Evolutionary conservation across 1,140 invertebrate genomes (phyloP), one percentile per base, ranked within the genome.

Genomic region (Orchestia grillus): DNA sequence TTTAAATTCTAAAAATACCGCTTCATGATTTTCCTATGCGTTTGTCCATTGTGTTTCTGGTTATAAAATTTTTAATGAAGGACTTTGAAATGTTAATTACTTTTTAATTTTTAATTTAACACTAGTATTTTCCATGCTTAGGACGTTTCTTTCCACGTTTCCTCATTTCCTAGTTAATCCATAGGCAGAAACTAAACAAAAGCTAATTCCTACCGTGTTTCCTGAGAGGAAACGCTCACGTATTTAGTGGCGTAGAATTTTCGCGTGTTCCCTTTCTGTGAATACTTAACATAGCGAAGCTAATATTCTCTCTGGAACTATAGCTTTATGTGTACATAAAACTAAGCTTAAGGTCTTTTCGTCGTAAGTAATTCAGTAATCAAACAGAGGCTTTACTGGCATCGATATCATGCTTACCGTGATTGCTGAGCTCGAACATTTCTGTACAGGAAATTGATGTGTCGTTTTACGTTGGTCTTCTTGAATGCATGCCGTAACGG

Each of bases 331-430:
- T 94, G 92, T 94, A 94, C 28, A 94, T 94, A 94, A 40, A 47
- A 45, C 43, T 94, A 45, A 45, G 15, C 40, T 45, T 94, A 45
- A 94, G 44, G 41, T 43, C 41, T 44, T 42, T 94, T 94, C 92
- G 44, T 94, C 92, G 43, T 94, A 94, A 94, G 92, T 44, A 47
- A 94, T 91, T 47, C 44, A 44, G 41, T 94, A 94, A 94, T 94
- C 92, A 94, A 94, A 94, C 44, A 94, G 92, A 94, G 92, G 92
- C 92, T 94, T 94, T 94, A 94, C 92, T 94, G 92, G 92, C 92
- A 94, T 94, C n/a, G n/a, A 42, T 42, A 16, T 90, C 88, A 90
- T 90, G 88, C 62, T 77, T 77, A 77, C 36, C 62, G 62, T 77
- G 62, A 77, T 28, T 15, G 62, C 62, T 77, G 62, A 77, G 36